Evolutionary conservation across 2,888 invertebrate genomes (phyloP).

Genomic region (Drosophila silvestris): DNA sequence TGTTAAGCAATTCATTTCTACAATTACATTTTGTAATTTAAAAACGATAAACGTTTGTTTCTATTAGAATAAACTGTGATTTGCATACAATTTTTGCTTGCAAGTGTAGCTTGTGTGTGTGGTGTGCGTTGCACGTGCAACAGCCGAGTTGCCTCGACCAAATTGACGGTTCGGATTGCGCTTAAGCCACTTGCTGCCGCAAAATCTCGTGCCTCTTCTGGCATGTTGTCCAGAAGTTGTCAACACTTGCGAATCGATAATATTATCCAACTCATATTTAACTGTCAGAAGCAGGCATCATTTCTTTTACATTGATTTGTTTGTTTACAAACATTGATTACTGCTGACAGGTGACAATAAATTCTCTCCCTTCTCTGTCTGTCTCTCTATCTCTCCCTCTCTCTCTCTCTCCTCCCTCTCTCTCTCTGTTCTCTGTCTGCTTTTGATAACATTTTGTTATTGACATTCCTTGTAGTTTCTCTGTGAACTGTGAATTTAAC

Average conservation of each 20-base stretch:
- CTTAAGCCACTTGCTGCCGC: neutral
- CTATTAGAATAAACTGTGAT: neutral
- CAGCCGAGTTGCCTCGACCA: neutral
- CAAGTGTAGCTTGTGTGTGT: neutral
- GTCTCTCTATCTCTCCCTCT: neutral
- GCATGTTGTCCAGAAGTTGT: neutral
- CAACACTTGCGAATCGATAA: neutral
- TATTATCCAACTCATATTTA: slow-evolving; percentile 1
- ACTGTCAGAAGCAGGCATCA: neutral
- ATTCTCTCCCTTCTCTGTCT: neutral
- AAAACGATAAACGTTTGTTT: neutral
- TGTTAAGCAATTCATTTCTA: neutral
- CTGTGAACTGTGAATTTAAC: neutral
- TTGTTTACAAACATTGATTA: slow-evolving; percentile 12
- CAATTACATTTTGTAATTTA: neutral
- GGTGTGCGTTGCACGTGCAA: neutral
- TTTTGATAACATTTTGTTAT: neutral
- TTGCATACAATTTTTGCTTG: neutral
- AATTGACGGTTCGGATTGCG: neutral
- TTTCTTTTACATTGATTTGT: neutral
- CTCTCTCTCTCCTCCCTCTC: neutral
- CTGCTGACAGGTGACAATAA: neutral
- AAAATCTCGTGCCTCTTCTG: neutral
- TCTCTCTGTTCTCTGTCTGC: neutral
- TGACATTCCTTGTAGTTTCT: neutral